Base-by-base conservation (phyloP, 2,113 vertebrate genomes). In the Terrapene triunguis region DNA sequence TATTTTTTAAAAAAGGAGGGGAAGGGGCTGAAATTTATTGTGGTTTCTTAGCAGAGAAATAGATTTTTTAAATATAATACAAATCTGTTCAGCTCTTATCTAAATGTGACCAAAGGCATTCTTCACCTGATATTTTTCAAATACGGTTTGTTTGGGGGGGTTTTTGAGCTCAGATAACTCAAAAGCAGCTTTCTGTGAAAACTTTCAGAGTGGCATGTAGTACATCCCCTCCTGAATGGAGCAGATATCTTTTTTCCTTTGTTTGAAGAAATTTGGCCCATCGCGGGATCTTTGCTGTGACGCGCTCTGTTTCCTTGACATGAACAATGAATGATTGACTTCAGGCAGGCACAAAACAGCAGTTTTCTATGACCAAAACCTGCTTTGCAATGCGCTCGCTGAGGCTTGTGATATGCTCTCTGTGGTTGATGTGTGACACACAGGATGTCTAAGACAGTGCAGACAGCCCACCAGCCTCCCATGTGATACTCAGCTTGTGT, bases 1-100 rank as follows among this genome's bases (percentile, higher is more conserved):
- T 10, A 24, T 2, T 2, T 74, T 38, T 50, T 4, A 14, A 42
- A 32, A 3, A 5, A 5, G 55, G 5, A 22, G n/a, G 22, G 5
- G 6, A 21, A 51, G 7, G 32, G 59, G n/a, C 27, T 82, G 8
- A 5, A 14, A n/a, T 74, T 12, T 82, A 25, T 51, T 44, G 8
- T 10, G 35, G 42, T 51, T 84, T 55, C 80, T 57, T 86, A 48
- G 9, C 22, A 29, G 12, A 51, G 2, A 19, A 74, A 82, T 21
- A 10, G 19, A 9, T 86, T 59, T 87, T 62, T 44, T n/a, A 11
- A 27, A 44, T 13, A 14, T 13, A 82, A 50, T 59, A 82, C 55
- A 82, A 76, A 59, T 19, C 27, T 16, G 0, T 47, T 87, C n/a
- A n/a, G 22, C 27, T 78, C 10, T 82, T 54, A 51, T 82, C 44